Conservation (phyloP, 2,888 invertebrate species). For the Serrognathus titanus region DNA sequence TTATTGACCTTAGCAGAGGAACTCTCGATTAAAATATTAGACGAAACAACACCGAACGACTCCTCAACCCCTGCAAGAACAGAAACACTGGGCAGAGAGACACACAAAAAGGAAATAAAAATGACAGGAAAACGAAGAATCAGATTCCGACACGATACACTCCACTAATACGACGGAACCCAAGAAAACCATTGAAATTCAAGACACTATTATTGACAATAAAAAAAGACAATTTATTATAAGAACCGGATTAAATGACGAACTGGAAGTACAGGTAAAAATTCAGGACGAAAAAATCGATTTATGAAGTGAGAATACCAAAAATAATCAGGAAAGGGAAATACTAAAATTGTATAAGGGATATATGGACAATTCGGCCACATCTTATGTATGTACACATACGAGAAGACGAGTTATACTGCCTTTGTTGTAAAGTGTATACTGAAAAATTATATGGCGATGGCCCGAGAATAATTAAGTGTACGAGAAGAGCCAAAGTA, state of each 20-base stretch:
- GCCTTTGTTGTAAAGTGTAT: background rate
- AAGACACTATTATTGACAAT: constrained; percentile 1
- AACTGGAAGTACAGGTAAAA: constrained; percentile 2
- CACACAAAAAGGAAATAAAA: too few relatives aligned
- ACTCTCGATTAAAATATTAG: background rate
- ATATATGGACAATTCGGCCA: background rate
- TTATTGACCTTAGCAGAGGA: background rate
- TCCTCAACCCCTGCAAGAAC: too few relatives aligned
- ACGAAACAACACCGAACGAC: too few relatives aligned
- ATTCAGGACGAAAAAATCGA: background rate
- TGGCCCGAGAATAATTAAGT: constrained; percentile 3
- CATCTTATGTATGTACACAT: background rate
- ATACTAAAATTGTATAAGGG: background rate
- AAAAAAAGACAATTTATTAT: constrained; percentile 1
- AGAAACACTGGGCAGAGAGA: too few relatives aligned
- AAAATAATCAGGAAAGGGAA: background rate
- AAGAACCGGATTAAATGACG: background rate
- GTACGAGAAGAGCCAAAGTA: background rate
- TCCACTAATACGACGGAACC: background rate
- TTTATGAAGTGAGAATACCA: background rate
- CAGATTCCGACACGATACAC: background rate
- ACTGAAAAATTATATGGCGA: background rate
- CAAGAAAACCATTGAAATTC: constrained; percentile 1
- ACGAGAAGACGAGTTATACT: background rate
- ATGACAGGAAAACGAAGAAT: background rate